Conservation (phyloP, 2,888 invertebrate genomes). For the Cremastobaeus sp. region DNA sequence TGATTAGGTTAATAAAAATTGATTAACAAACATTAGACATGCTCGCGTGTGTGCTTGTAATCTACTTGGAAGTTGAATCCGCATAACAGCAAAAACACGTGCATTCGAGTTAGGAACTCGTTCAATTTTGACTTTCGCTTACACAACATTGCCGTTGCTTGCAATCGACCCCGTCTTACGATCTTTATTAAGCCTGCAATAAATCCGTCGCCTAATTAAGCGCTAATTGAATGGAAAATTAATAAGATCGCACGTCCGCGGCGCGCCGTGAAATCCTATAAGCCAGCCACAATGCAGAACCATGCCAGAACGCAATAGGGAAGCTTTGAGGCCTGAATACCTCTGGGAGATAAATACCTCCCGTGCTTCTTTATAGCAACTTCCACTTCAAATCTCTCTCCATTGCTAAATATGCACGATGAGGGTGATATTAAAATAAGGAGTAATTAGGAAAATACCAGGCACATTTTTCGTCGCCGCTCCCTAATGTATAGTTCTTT, state of each 20-base stretch:
- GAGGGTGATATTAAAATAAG: slow-evolving; percentile 24
- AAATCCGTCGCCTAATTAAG: slow-evolving; percentile 67
- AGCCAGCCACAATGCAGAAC: slow-evolving; percentile 66
- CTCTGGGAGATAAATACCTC: slow-evolving; percentile 58
- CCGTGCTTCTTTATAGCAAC: slow-evolving; percentile 56
- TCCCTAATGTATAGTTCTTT: no score
- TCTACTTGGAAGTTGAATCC: slow-evolving; percentile 13
- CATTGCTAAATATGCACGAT: slow-evolving; percentile 40
- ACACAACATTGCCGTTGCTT: slow-evolving; percentile 37
- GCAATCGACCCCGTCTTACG: slow-evolving; percentile 48
- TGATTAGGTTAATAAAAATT: neutral
- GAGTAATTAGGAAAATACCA: neutral
- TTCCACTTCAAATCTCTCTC: slow-evolving; percentile 53
- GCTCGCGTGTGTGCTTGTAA: neutral
- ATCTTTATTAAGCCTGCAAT: slow-evolving; percentile 58
- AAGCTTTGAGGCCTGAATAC: slow-evolving; percentile 57
- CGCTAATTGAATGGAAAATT: slow-evolving; percentile 73
- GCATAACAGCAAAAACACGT: slow-evolving; percentile 14
- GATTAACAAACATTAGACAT: no score
- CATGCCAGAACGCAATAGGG: slow-evolving; percentile 60
- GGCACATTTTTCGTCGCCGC: neutral
- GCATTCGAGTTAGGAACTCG: slow-evolving; percentile 21
- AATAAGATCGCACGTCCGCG: slow-evolving; percentile 69
- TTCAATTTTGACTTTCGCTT: slow-evolving; percentile 48
- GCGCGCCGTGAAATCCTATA: slow-evolving; percentile 67